A percentile compares a stretch with the other conserved stretches of the same genome.
These are phyloP conservation scores for Rotaria socialis DNA, from an alignment of 2,888 invertebrate species.

Conservation along the genomic window DNA sequence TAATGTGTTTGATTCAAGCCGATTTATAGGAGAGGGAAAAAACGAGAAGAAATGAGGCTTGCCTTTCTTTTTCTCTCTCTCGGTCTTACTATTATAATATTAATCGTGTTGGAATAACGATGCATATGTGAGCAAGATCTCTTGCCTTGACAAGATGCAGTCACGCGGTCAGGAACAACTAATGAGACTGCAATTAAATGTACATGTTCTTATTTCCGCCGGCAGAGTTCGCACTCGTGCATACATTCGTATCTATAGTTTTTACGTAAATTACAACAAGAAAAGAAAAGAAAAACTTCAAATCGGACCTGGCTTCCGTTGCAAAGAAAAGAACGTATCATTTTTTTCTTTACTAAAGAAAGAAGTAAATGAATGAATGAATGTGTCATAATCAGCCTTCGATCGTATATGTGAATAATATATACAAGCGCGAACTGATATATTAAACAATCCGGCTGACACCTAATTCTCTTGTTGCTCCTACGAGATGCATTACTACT, in stretches of 20 bases:
- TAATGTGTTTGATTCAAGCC: neutral
- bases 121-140: constrained; percentile 2
- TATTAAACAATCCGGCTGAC: neutral
- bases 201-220: neutral
- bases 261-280: neutral
- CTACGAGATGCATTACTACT: neutral
- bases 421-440: neutral
- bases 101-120: neutral
- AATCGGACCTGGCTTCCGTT: neutral
- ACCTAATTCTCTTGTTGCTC: neutral
- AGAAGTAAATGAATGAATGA: neutral
- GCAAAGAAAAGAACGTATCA: neutral
- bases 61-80: neutral
- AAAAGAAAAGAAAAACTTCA: neutral
- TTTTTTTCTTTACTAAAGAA: neutral
- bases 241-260: neutral
- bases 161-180: neutral
- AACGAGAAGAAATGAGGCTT: neutral
- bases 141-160: constrained; percentile 4
- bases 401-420: neutral
- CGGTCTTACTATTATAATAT: neutral
- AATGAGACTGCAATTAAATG: constrained; percentile 4
- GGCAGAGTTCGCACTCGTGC: neutral
- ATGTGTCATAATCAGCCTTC: constrained; percentile 4
- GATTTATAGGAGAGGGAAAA: neutral